phyloP scores from a whole-genome alignment of 1,140 invertebrate genomes.

The Procambarus clarkii region DNA sequence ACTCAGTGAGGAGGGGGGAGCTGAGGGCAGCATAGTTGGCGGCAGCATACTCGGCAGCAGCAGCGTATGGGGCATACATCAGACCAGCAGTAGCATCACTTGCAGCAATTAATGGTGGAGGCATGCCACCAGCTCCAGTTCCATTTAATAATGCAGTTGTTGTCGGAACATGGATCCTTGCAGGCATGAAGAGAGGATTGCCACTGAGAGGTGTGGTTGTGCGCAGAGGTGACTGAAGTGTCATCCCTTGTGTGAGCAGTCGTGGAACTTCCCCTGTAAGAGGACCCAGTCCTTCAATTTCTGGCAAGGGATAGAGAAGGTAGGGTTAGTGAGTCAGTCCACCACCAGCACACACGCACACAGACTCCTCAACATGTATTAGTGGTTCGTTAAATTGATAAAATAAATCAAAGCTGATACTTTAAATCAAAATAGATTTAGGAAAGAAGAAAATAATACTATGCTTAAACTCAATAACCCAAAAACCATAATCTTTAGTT shows the following conservation, averaged over 20 bases:
- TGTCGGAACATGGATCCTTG: conserved; percentile 88
- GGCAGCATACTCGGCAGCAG: conserved; percentile 77
- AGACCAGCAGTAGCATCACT: conserved; percentile 82
- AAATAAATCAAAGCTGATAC: conserved; percentile 15
- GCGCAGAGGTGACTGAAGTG: conserved; percentile 63
- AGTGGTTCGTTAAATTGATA: conserved; percentile 27
- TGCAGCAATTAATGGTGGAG: conserved; percentile 82
- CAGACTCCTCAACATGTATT: conserved; percentile 40
- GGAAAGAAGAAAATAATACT: conserved; percentile 1
- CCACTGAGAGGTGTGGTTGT: conserved; percentile 80
- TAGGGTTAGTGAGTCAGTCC: conserved; percentile 66
- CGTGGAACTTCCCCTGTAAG: conserved; percentile 79
- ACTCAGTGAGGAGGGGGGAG: conserved; percentile 86
- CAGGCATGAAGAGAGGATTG: conserved; percentile 91
- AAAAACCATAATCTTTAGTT: conserved; percentile 35
- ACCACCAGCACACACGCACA: conserved; percentile 52
- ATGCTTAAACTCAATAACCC: conserved; percentile 26
- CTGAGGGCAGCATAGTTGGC: conserved; percentile 90
- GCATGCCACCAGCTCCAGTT: conserved; percentile 82
- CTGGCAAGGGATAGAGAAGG: conserved; percentile 68
- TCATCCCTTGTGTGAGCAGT: conserved; percentile 77
- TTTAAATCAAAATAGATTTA: conserved; percentile 18
- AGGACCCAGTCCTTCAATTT: conserved; percentile 76
- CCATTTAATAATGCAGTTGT: conserved; percentile 80
- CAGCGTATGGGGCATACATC: conserved; percentile 85